These are phyloP conservation scores for Cyanoderma ruficeps DNA, from an alignment of 2,113 vertebrate species.

Conservation along the genomic window DNA sequence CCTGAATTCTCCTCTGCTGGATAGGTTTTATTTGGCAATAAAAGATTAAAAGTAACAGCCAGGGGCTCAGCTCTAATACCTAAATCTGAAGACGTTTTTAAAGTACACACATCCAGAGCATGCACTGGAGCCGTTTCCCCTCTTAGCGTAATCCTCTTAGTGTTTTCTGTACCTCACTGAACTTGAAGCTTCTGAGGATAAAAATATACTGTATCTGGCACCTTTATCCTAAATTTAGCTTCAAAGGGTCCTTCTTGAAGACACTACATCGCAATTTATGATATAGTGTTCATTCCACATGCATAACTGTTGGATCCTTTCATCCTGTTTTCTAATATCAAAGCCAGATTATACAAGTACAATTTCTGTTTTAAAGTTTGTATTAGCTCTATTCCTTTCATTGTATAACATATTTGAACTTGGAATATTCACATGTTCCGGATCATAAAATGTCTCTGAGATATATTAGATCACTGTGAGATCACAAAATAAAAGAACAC, in stretches of 20 bases:
- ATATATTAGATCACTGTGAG: neutral
- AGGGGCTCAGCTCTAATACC: conserved; percentile 68
- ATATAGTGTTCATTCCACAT: neutral
- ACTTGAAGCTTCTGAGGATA: conserved; percentile 37
- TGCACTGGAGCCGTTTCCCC: neutral
- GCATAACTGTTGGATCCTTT: neutral
- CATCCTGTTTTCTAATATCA: neutral
- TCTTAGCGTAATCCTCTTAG: conserved; percentile 77
- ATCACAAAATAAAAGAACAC: neutral
- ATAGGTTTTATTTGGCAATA: conserved; percentile 72
- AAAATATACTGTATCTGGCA: neutral
- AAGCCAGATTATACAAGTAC: neutral
- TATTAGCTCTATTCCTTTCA: neutral
- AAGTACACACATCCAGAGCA: conserved; percentile 26
- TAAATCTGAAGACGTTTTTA: conserved; percentile 53
- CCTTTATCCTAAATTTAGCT: conserved; percentile 20
- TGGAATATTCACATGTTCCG: neutral
- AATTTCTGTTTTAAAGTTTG: neutral
- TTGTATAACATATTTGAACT: neutral
- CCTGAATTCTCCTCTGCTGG: conserved; percentile 72
- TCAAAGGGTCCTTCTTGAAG: neutral
- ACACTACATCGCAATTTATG: neutral
- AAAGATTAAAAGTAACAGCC: conserved; percentile 70
- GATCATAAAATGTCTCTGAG: neutral
- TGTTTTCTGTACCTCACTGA: conserved; percentile 47